phyloP scores from a whole-genome alignment of 2,888 invertebrate species.

The Entomobrya multifasciata region DNA sequence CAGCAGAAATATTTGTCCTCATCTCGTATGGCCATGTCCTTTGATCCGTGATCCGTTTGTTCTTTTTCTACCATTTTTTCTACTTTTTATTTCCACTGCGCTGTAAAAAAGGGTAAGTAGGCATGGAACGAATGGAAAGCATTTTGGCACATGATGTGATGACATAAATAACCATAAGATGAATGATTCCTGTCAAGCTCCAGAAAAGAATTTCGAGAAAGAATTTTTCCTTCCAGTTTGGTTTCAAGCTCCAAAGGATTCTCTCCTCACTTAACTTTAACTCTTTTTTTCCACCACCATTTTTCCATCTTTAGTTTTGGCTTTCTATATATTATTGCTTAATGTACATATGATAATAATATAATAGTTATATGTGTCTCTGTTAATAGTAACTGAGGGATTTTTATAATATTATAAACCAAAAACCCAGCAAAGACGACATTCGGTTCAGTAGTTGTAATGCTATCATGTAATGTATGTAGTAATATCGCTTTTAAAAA shows the following conservation, averaged over 20 bases:
- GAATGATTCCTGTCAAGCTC: conserved; percentile 74
- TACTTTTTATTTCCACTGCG: conserved; percentile 17
- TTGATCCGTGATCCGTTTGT: conserved; percentile 58
- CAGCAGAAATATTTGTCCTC: conserved; percentile 48
- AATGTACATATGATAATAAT: no score
- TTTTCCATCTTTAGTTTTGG: conserved; percentile 23
- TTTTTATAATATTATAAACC: conserved; percentile 7
- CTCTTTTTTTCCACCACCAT: conserved; percentile 33
- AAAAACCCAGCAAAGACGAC: background rate
- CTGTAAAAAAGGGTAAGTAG: conserved; percentile 5
- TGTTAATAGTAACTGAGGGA: background rate
- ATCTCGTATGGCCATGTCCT: conserved; percentile 37
- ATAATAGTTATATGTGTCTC: background rate
- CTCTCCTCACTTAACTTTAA: conserved; percentile 42
- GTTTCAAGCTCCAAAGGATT: conserved; percentile 56
- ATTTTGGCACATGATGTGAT: conserved; percentile 70
- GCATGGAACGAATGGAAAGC: conserved; percentile 38
- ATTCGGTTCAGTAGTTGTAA: background rate
- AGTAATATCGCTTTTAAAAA: background rate
- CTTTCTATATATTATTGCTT: background rate
- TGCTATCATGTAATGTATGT: background rate
- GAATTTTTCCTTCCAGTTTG: conserved; percentile 54
- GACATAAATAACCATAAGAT: conserved; percentile 76
- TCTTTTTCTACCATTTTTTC: conserved; percentile 58
- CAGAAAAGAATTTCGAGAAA: conserved; percentile 62